Conservation (phyloP, 2,797 vertebrate genomes). For the Bradypus variegatus region DNA sequence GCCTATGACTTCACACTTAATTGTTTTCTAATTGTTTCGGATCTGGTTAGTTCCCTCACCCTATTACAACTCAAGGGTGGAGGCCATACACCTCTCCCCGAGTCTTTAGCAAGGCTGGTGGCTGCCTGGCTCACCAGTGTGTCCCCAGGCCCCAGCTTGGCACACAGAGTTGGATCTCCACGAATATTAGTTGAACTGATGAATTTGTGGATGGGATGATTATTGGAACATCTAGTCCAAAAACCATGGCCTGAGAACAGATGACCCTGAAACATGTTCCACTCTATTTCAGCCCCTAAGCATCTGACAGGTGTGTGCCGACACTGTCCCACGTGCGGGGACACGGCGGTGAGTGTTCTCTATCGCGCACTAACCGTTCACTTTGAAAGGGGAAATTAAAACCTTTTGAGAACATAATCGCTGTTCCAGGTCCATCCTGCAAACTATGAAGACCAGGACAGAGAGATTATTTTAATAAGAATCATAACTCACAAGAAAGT, state of each 20-base stretch:
- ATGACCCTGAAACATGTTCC: neutral
- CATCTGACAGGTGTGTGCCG: no score
- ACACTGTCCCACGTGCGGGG: no score
- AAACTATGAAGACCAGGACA: neutral
- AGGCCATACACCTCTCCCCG: neutral
- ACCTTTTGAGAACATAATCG: neutral
- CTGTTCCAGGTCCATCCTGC: neutral
- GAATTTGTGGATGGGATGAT: constrained; percentile 31
- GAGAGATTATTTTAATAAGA: neutral
- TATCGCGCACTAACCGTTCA: neutral
- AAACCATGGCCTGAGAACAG: constrained; percentile 13
- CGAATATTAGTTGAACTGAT: constrained; percentile 44
- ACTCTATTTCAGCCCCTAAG: neutral
- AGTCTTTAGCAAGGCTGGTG: constrained; percentile 10
- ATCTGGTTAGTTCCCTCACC: constrained; percentile 47
- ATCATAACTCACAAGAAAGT: neutral
- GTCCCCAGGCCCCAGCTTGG: neutral
- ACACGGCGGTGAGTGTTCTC: neutral
- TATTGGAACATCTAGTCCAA: neutral
- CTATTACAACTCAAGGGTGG: constrained; percentile 45
- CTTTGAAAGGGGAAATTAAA: neutral
- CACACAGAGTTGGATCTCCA: neutral
- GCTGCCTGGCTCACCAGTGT: neutral
- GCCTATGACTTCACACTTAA: constrained; percentile 46
- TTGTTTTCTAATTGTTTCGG: constrained; percentile 60